Percentiles rank a stretch among this genome's conserved stretches.
Conservation (phyloP, 2,113 vertebrate genomes). For the Hydrolagus affinis region DNA sequence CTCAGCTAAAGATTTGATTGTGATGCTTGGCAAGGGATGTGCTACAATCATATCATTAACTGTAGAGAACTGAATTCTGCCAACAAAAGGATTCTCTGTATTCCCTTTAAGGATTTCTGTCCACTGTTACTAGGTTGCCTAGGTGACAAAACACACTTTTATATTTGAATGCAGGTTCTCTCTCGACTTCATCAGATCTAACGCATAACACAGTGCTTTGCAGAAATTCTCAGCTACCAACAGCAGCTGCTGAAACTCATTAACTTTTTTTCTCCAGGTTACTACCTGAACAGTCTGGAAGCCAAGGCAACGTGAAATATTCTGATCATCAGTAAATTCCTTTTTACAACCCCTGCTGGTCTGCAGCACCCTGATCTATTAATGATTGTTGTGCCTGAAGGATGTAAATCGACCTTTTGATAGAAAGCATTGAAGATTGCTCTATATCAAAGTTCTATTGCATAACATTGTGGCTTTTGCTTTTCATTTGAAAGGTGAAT, state of each 20-base stretch:
- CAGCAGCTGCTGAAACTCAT: background rate
- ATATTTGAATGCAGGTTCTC: background rate
- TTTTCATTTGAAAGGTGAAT: no score
- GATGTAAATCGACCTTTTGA: background rate
- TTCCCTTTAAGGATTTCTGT: conserved; percentile 13
- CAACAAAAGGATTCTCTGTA: background rate
- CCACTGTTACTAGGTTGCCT: background rate
- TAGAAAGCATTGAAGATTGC: background rate
- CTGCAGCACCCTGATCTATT: background rate
- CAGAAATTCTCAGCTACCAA: background rate
- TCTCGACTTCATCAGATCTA: background rate
- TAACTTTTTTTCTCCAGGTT: background rate
- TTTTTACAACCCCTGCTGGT: background rate
- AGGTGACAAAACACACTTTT: background rate
- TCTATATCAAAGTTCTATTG: background rate
- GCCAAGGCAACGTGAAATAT: background rate
- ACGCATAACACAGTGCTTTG: background rate
- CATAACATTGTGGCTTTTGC: background rate
- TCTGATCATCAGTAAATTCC: no score
- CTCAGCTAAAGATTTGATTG: background rate
- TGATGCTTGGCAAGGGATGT: background rate
- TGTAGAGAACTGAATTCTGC: background rate
- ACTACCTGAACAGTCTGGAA: background rate
- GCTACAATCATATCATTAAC: background rate
- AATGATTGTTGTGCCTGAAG: background rate